A percentile compares a stretch with the other conserved stretches of the same genome.
These are phyloP conservation scores for Alca torda DNA, from an alignment of 2,797 vertebrate species.

Conservation along the genomic window DNA sequence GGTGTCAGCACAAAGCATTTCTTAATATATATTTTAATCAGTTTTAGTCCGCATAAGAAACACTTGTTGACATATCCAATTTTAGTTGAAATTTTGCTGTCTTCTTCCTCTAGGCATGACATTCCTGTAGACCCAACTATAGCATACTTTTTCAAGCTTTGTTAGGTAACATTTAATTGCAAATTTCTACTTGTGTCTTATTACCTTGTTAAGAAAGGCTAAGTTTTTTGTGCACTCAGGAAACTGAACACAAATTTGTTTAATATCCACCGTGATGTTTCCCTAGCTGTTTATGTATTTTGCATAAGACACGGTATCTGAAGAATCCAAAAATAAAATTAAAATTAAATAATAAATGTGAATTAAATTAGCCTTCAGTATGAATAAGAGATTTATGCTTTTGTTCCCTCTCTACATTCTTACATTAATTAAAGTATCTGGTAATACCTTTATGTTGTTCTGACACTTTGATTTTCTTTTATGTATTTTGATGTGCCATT, in stretches of 20 bases:
- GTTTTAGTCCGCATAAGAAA: neutral
- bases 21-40: neutral
- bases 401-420: neutral
- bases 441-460: neutral
- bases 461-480: slow-evolving; percentile 26
- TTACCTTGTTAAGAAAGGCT: neutral
- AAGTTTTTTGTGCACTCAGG: neutral
- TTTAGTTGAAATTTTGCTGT: neutral
- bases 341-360: neutral
- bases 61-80: neutral
- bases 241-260: neutral
- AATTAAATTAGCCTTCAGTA: neutral
- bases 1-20: neutral
- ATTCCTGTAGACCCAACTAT: neutral
- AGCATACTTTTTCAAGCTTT: neutral
- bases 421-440: neutral
- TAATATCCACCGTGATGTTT: neutral
- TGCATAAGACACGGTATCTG: neutral
- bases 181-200: neutral
- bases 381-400: neutral
- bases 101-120: neutral
- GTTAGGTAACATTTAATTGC: neutral
- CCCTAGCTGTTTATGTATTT: neutral
- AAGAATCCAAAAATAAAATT: neutral
- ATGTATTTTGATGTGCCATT: neutral